Evolutionary conservation across 2,113 vertebrate species (phyloP), one percentile per base, ranked within the genome.

Genomic region (Pedetes capensis): DNA sequence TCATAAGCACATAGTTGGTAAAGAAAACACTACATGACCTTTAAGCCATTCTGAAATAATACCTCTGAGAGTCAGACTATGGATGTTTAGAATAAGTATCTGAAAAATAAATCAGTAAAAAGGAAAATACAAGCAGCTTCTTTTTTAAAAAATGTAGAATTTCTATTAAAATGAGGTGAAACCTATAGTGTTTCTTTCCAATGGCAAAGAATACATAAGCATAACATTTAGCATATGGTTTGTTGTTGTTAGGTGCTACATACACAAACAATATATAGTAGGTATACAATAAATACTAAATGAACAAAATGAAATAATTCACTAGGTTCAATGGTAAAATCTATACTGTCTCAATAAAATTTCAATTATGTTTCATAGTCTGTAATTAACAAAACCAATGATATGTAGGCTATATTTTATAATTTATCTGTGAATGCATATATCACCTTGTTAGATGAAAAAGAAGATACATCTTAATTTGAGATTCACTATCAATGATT

Each of bases 301-400:
- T 88, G 63, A 93, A 91, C 76, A 18, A 95, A 87, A 89, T 79
- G 39, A 84, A 93, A 82, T 64, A 80, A 93, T 72, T 92, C 80
- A 85, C 29, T 66, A 72, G 49, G 10, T 84, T 81, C 61, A 84
- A 8, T 92, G 12, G 74, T 89, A 94, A 96, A 96, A 96, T 85
- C 72, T 89, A 94, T 3, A 88, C 11, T 88, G 23, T 76, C 34
- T 93, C 57, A 90, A 72, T 44, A 89, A 91, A 86, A 71, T 89
- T 84, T 93, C 80, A 95, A 80, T 89, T 87, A 71, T n/a, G 96
- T 82, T 66, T 89, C n/a, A 96, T 74, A 91, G 29, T 80, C 63
- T 92, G 32, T 74, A 37, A 87, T 87, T 51, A 93, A 72, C 44
- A 93, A 95, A 97, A 89, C 49, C 79, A 29, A 97, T 87, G 63